These are phyloP conservation scores for Aphidius ervi DNA, from an alignment of 1,140 invertebrate genomes.

Conservation along the genomic window DNA sequence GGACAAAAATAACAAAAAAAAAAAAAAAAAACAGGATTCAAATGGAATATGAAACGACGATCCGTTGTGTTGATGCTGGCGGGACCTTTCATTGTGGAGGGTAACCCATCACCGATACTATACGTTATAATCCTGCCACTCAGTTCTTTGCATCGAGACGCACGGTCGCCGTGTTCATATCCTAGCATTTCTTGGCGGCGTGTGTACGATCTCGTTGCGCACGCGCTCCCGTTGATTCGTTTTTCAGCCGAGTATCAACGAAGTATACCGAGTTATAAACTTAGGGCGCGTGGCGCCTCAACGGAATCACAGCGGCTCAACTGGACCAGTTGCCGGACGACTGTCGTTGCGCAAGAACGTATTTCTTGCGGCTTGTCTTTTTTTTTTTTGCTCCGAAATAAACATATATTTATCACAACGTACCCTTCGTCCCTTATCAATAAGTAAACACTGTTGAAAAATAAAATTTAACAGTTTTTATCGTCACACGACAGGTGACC, in stretches of 20 bases:
- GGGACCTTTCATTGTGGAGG: conserved; percentile 31
- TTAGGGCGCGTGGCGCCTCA: conserved; percentile 44
- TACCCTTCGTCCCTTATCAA: neutral
- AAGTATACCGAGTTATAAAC: conserved; percentile 27
- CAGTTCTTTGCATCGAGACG: conserved; percentile 26
- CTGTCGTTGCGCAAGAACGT: conserved; percentile 34
- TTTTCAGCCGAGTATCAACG: conserved; percentile 20
- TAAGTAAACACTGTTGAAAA: neutral
- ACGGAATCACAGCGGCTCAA: conserved; percentile 36
- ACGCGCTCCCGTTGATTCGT: conserved; percentile 17
- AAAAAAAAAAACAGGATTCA: conserved; percentile 25
- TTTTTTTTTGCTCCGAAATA: no score
- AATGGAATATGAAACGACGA: conserved; percentile 38
- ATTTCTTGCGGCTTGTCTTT: neutral
- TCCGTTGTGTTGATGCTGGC: conserved; percentile 32
- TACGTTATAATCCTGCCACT: conserved; percentile 36
- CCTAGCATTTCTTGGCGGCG: neutral
- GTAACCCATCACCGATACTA: conserved; percentile 26
- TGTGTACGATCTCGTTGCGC: conserved; percentile 23
- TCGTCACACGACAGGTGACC: neutral
- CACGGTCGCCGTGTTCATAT: conserved; percentile 4
- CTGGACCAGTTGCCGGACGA: conserved; percentile 40
- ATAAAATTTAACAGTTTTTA: neutral
- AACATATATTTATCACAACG: no score
- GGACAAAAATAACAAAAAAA: conserved; percentile 11